These are phyloP conservation scores for Ophiothrix spiculata DNA, from an alignment of 35 echinoderm and acorn worm species.

Conservation along the genomic window DNA sequence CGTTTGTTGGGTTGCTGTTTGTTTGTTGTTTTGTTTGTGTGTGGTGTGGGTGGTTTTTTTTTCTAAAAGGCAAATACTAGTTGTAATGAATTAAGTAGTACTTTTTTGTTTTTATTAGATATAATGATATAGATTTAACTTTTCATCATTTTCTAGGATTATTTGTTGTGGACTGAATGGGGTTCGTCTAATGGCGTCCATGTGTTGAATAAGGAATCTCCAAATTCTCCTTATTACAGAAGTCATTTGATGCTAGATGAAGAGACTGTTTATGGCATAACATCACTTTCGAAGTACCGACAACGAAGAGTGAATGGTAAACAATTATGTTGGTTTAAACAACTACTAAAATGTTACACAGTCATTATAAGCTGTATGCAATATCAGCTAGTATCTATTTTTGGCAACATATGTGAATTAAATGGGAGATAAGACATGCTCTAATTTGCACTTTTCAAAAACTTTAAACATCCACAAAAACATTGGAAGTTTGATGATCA, in stretches of 20 bases:
- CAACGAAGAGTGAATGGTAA: background rate
- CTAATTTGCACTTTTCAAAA: too few relatives aligned
- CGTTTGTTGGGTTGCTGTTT: background rate
- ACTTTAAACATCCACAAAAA: too few relatives aligned
- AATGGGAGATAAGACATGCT: too few relatives aligned
- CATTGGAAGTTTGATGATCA: too few relatives aligned
- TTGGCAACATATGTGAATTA: too few relatives aligned
- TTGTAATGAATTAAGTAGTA: too few relatives aligned
- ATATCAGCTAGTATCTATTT: too few relatives aligned
- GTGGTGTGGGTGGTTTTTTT: too few relatives aligned
- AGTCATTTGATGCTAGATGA: background rate
- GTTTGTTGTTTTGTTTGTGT: too few relatives aligned
- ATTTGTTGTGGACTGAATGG: conserved; percentile 73
- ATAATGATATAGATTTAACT: background rate
- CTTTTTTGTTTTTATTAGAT: background rate
- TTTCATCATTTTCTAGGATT: conserved; percentile 51
- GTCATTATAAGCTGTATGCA: too few relatives aligned
- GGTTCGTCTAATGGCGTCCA: conserved; percentile 52
- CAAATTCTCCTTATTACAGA: background rate
- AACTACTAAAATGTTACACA: too few relatives aligned
- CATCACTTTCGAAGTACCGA: background rate
- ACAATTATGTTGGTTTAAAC: too few relatives aligned
- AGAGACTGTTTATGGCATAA: background rate
- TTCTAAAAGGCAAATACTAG: background rate
- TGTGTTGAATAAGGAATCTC: conserved; percentile 42